Percentiles rank a stretch among this genome's conserved stretches.
phyloP scores from a whole-genome alignment of 2,113 vertebrate species.

The Aleadryas rufinucha region DNA sequence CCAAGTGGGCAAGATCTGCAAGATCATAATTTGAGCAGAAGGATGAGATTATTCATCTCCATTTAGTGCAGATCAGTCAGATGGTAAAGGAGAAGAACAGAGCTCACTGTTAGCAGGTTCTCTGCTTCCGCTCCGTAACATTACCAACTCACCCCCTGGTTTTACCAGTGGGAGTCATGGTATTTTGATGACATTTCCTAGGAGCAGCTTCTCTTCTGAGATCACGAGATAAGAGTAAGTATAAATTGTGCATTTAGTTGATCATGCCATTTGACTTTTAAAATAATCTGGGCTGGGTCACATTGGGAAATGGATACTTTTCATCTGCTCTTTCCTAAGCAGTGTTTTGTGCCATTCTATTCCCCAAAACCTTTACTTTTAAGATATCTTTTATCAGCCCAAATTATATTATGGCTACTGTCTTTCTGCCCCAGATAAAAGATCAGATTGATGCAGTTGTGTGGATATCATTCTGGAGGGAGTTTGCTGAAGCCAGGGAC shows the following conservation, averaged over 20 bases:
- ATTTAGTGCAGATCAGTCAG: neutral
- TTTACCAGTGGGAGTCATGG: conserved; percentile 34
- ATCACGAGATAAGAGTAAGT: conserved; percentile 19
- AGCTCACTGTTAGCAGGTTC: neutral
- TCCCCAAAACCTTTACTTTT: neutral
- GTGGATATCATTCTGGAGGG: neutral
- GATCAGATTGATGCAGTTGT: neutral
- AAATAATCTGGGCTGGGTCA: neutral
- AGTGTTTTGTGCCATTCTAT: neutral
- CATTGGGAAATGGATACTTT: neutral
- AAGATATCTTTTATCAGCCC: neutral
- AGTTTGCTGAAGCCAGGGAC: neutral
- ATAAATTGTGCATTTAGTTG: conserved; percentile 21
- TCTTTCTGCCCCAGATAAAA: neutral
- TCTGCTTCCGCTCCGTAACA: neutral
- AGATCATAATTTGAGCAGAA: neutral
- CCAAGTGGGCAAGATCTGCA: neutral
- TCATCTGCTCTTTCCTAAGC: neutral
- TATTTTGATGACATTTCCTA: conserved; percentile 57
- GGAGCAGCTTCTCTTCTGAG: conserved; percentile 6
- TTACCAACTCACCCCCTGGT: neutral
- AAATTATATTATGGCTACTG: neutral
- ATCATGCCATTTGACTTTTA: conserved; percentile 19
- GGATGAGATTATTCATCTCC: neutral
- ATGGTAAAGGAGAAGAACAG: neutral